Conservation (phyloP, 2,797 vertebrate species). For the Nannoperca australis region DNA sequence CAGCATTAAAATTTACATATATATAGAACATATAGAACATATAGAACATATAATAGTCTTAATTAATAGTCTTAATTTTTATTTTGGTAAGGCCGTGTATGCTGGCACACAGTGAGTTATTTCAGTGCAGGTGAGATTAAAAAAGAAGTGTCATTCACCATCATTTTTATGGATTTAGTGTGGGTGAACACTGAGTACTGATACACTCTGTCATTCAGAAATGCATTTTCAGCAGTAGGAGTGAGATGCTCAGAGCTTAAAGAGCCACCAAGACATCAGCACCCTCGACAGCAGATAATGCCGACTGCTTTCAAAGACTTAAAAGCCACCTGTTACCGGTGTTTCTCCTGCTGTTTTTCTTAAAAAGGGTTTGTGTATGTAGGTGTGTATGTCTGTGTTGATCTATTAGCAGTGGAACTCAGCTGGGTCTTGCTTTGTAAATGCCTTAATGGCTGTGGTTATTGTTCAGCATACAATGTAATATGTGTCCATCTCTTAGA, state of each 20-base stretch:
- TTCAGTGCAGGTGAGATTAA: conserved; percentile 22
- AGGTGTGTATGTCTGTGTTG: conserved; percentile 5
- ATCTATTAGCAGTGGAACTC: conserved; percentile 56
- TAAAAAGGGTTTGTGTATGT: conserved; percentile 3
- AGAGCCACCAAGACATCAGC: conserved; percentile 21
- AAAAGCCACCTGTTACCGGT: conserved; percentile 49
- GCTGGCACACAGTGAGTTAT: conserved; percentile 1
- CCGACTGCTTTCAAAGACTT: conserved; percentile 50
- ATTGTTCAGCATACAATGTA: conserved; percentile 20
- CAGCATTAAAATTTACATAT: background rate
- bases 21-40: no score
- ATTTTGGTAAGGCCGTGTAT: background rate
- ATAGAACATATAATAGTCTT: background rate
- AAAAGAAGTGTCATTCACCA: conserved; percentile 11
- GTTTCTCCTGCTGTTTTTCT: conserved; percentile 26
- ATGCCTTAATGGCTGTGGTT: conserved; percentile 33
- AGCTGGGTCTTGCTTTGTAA: conserved; percentile 25
- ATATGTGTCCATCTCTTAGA: background rate
- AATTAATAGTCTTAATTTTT: no score
- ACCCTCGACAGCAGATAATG: conserved; percentile 31
- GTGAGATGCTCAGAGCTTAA: conserved; percentile 19
- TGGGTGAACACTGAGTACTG: conserved; percentile 14
- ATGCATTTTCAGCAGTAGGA: conserved; percentile 31
- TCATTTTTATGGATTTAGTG: conserved; percentile 44
- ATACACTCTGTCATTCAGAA: conserved; percentile 33